phyloP scores from a whole-genome alignment of 2,888 invertebrate species.

The Parnassius orleans region DNA sequence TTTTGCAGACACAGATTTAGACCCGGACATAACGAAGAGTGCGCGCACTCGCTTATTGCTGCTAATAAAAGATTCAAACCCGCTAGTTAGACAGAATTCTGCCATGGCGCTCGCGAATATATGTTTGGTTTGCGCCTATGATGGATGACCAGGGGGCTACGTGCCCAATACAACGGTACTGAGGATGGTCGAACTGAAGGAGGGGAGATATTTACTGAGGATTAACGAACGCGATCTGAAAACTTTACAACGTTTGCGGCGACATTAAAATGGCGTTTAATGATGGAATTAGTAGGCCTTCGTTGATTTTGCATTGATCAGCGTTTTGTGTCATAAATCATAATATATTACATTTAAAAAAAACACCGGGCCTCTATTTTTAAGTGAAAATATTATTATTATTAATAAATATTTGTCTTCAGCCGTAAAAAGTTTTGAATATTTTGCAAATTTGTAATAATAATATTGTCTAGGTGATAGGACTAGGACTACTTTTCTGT shows the following conservation, averaged over 20 bases:
- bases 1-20: conserved; percentile 53
- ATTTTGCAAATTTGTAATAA: no score
- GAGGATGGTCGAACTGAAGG: background rate
- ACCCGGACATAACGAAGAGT: conserved; percentile 55
- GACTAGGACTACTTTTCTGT: no score
- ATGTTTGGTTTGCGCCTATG: conserved; percentile 47
- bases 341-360: no score
- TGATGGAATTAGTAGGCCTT: no score
- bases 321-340: no score
- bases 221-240: background rate
- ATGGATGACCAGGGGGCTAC: conserved; percentile 6
- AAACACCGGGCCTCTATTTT: no score
- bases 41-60: conserved; percentile 74
- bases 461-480: no score
- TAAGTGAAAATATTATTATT: no score
- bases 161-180: background rate
- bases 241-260: background rate
- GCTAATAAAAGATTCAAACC: conserved; percentile 78
- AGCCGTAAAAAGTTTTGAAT: no score
- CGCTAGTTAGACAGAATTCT: conserved; percentile 78
- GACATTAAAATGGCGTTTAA: background rate
- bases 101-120: conserved; percentile 79
- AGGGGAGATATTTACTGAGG: background rate
- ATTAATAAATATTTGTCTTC: no score
- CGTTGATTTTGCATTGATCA: no score